Conservation (phyloP, 2,888 invertebrate species). For the Ophion costatus region DNA sequence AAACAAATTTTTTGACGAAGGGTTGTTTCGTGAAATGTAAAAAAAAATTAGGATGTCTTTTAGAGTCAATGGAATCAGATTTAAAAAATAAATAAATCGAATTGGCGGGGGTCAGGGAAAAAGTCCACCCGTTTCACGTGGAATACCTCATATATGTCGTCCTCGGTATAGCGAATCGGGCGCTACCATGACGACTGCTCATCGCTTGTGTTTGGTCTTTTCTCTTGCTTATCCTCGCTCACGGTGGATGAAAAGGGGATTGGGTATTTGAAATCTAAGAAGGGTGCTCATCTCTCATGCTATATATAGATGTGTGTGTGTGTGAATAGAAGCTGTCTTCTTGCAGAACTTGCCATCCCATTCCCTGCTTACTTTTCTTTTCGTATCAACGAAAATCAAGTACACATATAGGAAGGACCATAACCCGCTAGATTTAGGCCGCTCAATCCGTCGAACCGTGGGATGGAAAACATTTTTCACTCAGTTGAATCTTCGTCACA, state of each 20-base stretch:
- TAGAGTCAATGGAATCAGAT: too few species aligned
- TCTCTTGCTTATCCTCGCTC: constrained; percentile 14
- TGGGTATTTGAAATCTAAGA: constrained; percentile 35
- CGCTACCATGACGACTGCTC: constrained; percentile 60
- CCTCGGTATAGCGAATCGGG: constrained; percentile 42
- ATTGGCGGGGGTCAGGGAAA: too few species aligned
- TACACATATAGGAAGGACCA: constrained; percentile 8
- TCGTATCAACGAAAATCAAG: constrained; percentile 36
- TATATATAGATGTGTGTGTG: too few species aligned
- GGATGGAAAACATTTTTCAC: not conserved
- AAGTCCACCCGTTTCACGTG: too few species aligned
- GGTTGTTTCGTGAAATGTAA: too few species aligned
- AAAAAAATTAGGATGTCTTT: too few species aligned
- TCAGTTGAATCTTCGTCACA: not conserved
- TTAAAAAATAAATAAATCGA: too few species aligned
- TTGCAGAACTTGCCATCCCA: not conserved
- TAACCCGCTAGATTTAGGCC: constrained; percentile 19
- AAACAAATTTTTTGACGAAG: too few species aligned
- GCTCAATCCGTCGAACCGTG: not conserved
- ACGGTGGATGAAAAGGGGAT: constrained; percentile 6
- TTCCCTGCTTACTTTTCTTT: constrained; percentile 4
- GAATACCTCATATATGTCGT: constrained; percentile 1
- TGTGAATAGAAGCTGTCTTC: not conserved
- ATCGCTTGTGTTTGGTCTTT: not conserved
- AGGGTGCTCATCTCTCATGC: constrained; percentile 40